A percentile compares a stretch with the other conserved stretches of the same genome.
phyloP scores from a whole-genome alignment of 2,888 invertebrate genomes.

The Euplexia lucipara region DNA sequence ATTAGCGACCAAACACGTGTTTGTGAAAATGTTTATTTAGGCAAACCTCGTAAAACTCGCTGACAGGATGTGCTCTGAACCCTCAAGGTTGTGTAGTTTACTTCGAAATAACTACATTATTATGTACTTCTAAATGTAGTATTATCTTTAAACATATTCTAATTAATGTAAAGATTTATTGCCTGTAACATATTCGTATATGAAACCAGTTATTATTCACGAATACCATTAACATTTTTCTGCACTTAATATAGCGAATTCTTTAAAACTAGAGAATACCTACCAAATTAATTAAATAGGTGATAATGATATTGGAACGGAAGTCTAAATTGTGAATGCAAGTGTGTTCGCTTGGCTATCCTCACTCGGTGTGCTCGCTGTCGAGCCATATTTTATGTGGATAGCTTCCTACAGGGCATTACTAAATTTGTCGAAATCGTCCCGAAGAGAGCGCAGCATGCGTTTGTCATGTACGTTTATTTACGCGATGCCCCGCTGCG shows the following conservation, averaged over 20 bases:
- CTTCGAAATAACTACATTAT: constrained; percentile 72
- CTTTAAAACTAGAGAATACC: neutral
- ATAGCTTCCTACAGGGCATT: constrained; percentile 72
- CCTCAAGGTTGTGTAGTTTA: constrained; percentile 86
- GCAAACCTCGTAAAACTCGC: constrained; percentile 85
- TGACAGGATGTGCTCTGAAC: constrained; percentile 88
- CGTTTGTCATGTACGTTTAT: constrained; percentile 86
- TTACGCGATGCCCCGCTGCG: constrained; percentile 82
- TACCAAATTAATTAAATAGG: neutral
- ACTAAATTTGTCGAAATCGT: constrained; percentile 81
- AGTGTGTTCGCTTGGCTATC: constrained; percentile 17
- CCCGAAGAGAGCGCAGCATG: constrained; percentile 76
- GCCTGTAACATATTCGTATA: constrained; percentile 32
- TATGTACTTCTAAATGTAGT: constrained; percentile 47
- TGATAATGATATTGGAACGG: neutral
- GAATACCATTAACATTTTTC: constrained; percentile 48
- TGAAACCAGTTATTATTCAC: constrained; percentile 36
- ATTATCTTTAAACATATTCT: constrained; percentile 42
- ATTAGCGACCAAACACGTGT: constrained; percentile 84
- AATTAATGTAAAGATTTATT: constrained; percentile 44
- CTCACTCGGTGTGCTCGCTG: constrained; percentile 13
- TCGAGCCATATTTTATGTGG: constrained; percentile 65
- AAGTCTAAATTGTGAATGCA: constrained; percentile 19
- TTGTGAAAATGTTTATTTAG: constrained; percentile 87
- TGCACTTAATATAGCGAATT: constrained; percentile 32